A percentile compares a stretch with the other conserved stretches of the same genome.
These are phyloP conservation scores for Salvator merianae DNA, from an alignment of 2,113 vertebrate species.

Conservation along the genomic window DNA sequence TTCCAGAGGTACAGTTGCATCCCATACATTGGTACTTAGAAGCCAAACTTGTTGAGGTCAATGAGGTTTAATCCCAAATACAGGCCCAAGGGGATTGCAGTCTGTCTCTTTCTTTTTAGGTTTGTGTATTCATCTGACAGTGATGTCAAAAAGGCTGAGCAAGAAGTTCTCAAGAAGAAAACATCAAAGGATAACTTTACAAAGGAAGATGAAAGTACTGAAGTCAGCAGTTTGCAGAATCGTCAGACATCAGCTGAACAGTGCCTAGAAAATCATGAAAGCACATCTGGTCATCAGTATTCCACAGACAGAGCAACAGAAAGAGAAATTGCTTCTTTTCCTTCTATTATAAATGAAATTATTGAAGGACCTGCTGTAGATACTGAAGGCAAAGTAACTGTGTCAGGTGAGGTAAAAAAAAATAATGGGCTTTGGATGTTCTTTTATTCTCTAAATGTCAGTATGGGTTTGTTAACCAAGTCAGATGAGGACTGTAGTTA, in stretches of 20 bases:
- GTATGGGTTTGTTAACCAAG: slow-evolving; percentile 27
- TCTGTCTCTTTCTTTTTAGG: slow-evolving; percentile 66
- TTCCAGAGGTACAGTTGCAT: neutral
- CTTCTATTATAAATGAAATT: slow-evolving; percentile 53
- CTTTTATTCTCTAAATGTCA: slow-evolving; percentile 31
- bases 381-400: slow-evolving; percentile 35
- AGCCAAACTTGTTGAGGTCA: neutral
- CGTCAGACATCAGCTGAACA: slow-evolving; percentile 29
- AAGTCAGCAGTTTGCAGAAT: slow-evolving; percentile 25
- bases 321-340: slow-evolving; percentile 41
- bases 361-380: slow-evolving; percentile 16
- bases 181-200: slow-evolving; percentile 29
- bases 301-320: slow-evolving; percentile 25
- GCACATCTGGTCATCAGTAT: slow-evolving; percentile 20
- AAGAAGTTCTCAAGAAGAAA: slow-evolving; percentile 67
- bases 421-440: slow-evolving; percentile 32
- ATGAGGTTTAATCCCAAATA: neutral
- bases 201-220: slow-evolving; percentile 32
- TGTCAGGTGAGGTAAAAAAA: slow-evolving; percentile 57
- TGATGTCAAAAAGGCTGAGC: slow-evolving; percentile 71
- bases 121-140: slow-evolving; percentile 75
- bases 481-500: slow-evolving; percentile 21
- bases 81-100: neutral
- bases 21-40: neutral
- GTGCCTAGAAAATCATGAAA: slow-evolving; percentile 35